A percentile compares a stretch with the other conserved stretches of the same genome.
Conservation (phyloP, 2,797 vertebrate genomes). For the Coreius guichenoti region DNA sequence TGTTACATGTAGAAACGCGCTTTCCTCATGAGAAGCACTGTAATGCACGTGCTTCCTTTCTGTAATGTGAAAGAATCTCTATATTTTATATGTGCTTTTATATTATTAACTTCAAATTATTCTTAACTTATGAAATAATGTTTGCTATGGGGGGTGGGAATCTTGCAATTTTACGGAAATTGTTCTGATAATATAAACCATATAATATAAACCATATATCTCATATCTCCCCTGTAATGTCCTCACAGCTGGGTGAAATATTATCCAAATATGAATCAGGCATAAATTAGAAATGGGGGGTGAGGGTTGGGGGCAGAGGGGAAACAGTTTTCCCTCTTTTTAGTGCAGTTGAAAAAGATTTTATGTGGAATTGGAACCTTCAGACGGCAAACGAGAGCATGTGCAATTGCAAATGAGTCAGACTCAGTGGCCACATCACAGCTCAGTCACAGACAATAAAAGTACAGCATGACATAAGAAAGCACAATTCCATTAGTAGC, state of each 20-base stretch:
- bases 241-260: conserved; percentile 50
- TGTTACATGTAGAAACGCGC: neutral
- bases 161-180: conserved; percentile 44
- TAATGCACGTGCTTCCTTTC: neutral
- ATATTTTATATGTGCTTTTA: neutral
- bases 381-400: conserved; percentile 41
- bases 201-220: conserved; percentile 53
- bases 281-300: conserved; percentile 52
- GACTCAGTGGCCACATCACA: conserved; percentile 39
- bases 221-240: conserved; percentile 38
- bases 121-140: conserved; percentile 40
- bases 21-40: neutral
- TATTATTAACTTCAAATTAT: conserved; percentile 13
- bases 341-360: conserved; percentile 18
- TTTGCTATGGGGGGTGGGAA: conserved; percentile 10
- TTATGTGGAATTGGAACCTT: conserved; percentile 29
- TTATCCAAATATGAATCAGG: conserved; percentile 58
- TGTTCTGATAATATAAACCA: conserved; percentile 47
- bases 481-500: conserved; percentile 3
- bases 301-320: neutral
- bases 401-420: conserved; percentile 65
- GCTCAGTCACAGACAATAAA: neutral
- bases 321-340: conserved; percentile 12
- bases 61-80: neutral
- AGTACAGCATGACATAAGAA: neutral